Evolutionary conservation across 2,888 invertebrate genomes (phyloP), one percentile per base, ranked within the genome.

Genomic region (Spodoptera exigua): DNA sequence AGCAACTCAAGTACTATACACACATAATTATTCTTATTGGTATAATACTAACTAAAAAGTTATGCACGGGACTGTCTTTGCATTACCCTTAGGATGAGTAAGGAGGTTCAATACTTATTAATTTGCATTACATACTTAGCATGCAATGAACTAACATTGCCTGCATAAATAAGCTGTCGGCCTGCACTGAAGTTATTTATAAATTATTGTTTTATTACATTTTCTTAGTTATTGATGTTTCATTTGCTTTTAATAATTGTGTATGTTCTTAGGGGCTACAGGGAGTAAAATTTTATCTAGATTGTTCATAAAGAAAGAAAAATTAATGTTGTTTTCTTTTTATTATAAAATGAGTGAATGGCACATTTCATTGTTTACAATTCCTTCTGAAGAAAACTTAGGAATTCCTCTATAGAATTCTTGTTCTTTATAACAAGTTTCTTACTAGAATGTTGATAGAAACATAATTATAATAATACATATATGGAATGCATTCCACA

Each of bases 101-200:
- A 14, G 44, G 13, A 14, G 43, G 43, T 52, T 40, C 10, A 51
- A 27, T 48, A 41, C 35, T 10, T 39, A 27, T 27, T 21, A 16
- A 61, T 65, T 65, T 37, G 60, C 60, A 69, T 62, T 67, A 36
- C 18, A 55, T 60, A 66, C 36, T 70, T 73, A 46, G 67, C 57
- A 75, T 70, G 74, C 77, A 70, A 52, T 21, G 2, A 27, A 41
- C 47, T 13, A 21, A 3, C n/a, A 2, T 21, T 44, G 54, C 52
- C 41, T 18, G 62, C 74, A 74, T 75, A 40, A 32, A 5, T 74
- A 49, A 74, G 35, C 11, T 7, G 40, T 21, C 40, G 13, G 60
- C 35, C 9, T 37, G 16, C 43, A 13, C 45, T 58, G 11, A 71
- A 60, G 45, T 59, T 56, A 45, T 61, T 55, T 43, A 61, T 51